Conservation (phyloP, 2,113 vertebrate species). For the Marmota flaviventris region DNA sequence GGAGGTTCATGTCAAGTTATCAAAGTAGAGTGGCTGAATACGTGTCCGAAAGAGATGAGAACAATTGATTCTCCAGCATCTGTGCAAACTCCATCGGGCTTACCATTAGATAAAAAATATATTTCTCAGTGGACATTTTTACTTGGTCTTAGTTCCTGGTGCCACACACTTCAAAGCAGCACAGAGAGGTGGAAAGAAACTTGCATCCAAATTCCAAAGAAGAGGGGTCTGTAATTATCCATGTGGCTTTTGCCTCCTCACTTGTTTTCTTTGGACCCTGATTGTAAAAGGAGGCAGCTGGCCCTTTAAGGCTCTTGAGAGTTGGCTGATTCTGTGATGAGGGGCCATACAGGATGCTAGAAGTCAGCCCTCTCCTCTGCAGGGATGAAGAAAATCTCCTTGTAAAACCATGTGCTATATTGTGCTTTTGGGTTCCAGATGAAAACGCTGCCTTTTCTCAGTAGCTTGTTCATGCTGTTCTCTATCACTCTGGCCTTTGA, state of each 20-base stretch:
- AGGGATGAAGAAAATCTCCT: conserved; percentile 64
- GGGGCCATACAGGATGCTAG: neutral
- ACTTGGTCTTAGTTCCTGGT: neutral
- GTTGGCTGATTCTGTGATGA: neutral
- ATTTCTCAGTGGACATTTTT: neutral
- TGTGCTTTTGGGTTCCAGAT: conserved; percentile 75
- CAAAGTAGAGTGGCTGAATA: neutral
- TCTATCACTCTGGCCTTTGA: conserved; percentile 70
- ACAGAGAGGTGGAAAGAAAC: neutral
- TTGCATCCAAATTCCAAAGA: neutral
- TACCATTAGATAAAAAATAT: neutral
- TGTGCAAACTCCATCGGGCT: neutral
- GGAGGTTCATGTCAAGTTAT: neutral
- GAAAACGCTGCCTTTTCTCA: conserved; percentile 68
- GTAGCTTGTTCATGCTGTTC: conserved; percentile 65
- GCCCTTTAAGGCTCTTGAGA: conserved; percentile 62
- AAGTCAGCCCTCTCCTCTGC: neutral
- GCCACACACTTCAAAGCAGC: neutral
- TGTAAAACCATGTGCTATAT: conserved; percentile 36
- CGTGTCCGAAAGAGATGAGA: neutral
- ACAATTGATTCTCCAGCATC: neutral
- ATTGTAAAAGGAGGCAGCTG: conserved; percentile 9
- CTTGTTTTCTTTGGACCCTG: neutral
- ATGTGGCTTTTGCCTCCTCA: neutral
- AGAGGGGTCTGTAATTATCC: neutral